Percentiles rank a stretch among this genome's conserved stretches.
Conservation (phyloP, 2,113 vertebrate genomes). For the Platichthys stellatus region DNA sequence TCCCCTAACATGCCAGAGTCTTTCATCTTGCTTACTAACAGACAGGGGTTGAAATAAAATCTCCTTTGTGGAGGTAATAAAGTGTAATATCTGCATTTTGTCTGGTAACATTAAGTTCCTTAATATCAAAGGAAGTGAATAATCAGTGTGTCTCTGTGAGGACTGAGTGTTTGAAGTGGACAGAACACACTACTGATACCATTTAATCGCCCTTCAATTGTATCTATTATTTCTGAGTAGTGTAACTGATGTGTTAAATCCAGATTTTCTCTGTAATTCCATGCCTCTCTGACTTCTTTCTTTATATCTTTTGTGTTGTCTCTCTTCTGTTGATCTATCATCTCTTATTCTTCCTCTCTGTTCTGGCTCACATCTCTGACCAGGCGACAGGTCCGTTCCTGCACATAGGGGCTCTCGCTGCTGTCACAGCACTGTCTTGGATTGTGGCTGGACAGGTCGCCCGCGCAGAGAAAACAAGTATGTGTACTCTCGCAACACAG, state of each 20-base stretch:
- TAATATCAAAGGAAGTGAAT: no score
- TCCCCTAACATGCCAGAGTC: no score
- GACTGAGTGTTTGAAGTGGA: no score
- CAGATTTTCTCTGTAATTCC: constrained; percentile 45
- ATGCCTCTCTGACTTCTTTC: not conserved
- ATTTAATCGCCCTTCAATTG: no score
- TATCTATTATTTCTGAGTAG: constrained; percentile 36
- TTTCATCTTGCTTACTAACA: no score
- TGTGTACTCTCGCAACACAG: constrained; percentile 57
- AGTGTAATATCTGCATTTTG: no score
- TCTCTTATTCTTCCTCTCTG: not conserved
- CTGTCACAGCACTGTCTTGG: constrained; percentile 90
- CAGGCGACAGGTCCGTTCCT: constrained; percentile 97
- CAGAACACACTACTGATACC: no score
- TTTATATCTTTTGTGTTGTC: not conserved
- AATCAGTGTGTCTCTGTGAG: no score
- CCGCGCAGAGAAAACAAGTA: constrained; percentile 89
- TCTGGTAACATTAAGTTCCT: no score
- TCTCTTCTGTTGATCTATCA: not conserved
- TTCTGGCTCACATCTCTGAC: constrained; percentile 4
- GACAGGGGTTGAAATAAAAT: no score
- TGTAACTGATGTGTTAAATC: constrained; percentile 20
- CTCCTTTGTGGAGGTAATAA: no score
- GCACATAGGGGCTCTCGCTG: constrained; percentile 91
- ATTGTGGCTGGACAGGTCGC: constrained; percentile 93